Percentiles rank a stretch among this genome's conserved stretches.
Evolutionary conservation across 2,113 vertebrate genomes (phyloP).

Genomic region (Phrynocephalus versicolor): DNA sequence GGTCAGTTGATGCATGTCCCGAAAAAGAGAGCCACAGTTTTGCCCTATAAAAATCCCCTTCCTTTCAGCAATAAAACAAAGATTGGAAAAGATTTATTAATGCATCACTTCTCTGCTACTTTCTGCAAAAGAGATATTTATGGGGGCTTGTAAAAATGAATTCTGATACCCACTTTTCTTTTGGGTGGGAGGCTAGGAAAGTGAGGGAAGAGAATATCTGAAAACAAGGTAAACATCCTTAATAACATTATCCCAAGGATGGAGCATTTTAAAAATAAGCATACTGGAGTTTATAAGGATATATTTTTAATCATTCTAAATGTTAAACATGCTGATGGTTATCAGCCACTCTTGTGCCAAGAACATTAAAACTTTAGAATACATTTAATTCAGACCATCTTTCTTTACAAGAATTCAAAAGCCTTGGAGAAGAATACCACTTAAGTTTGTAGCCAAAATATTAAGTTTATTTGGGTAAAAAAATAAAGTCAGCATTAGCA

Average conservation of each 20-base stretch:
- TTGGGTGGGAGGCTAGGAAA: not conserved
- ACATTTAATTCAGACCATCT: conserved; percentile 44
- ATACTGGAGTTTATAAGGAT: conserved; percentile 37
- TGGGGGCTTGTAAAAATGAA: conserved; percentile 51
- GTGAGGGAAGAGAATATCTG: conserved; percentile 13
- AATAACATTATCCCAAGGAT: conserved; percentile 32
- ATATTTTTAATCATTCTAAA: conserved; percentile 49
- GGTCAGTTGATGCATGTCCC: conserved; percentile 9
- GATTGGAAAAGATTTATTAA: conserved; percentile 31
- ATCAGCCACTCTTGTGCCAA: conserved; percentile 47
- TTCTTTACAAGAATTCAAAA: conserved; percentile 31
- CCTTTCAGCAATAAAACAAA: conserved; percentile 31
- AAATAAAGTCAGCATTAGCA: not conserved
- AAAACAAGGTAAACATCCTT: conserved; percentile 55
- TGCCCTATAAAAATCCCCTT: not conserved
- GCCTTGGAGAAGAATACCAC: conserved; percentile 49
- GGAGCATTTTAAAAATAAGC: conserved; percentile 63
- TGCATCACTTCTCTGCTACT: conserved; percentile 30
- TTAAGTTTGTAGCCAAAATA: conserved; percentile 53
- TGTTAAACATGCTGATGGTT: conserved; percentile 54
- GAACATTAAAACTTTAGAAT: conserved; percentile 31
- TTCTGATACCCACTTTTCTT: conserved; percentile 36
- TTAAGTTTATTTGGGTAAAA: conserved; percentile 39
- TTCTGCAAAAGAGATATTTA: conserved; percentile 37
- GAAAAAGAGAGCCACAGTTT: not conserved